Conservation (phyloP, 1,140 invertebrate genomes). For the Drosophila tristis region DNA sequence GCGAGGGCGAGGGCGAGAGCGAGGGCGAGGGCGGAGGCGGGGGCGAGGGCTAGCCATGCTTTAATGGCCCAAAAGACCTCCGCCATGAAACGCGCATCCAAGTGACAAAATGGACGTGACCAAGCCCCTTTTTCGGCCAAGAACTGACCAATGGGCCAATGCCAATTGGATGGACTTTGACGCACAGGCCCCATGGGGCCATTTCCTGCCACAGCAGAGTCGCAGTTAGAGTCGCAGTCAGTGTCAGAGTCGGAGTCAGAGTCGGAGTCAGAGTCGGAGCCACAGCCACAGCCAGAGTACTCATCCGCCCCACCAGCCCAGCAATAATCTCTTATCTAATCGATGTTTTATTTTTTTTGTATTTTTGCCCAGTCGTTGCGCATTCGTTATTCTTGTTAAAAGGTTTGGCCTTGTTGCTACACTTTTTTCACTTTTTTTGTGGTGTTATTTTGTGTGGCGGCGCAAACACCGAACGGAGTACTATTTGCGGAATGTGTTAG, state of each 20-base stretch:
- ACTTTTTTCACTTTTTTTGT: conserved; percentile 11
- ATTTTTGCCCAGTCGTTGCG: conserved; percentile 32
- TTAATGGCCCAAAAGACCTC: conserved; percentile 57
- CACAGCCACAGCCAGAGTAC: background rate
- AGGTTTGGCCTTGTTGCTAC: conserved; percentile 64
- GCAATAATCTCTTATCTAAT: conserved; percentile 27
- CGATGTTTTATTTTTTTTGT: background rate
- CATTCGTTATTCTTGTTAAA: conserved; percentile 71
- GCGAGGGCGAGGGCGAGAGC: too few species aligned
- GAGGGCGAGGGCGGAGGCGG: too few species aligned
- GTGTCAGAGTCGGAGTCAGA: too few species aligned
- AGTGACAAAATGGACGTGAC: conserved; percentile 28
- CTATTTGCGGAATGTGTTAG: conserved; percentile 55
- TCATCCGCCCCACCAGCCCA: background rate
- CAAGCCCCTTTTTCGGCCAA: conserved; percentile 9
- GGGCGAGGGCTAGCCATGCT: background rate
- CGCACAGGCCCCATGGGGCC: too few species aligned
- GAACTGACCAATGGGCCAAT: conserved; percentile 13
- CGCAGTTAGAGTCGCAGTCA: background rate
- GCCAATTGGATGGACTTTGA: too few species aligned
- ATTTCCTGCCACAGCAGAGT: too few species aligned
- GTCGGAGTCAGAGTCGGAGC: background rate
- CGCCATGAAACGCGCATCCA: background rate
- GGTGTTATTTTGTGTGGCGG: conserved; percentile 26
- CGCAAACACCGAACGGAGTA: conserved; percentile 16